Conservation (phyloP, 1,140 invertebrate species). For the Pseudachorutes palmiensis region DNA sequence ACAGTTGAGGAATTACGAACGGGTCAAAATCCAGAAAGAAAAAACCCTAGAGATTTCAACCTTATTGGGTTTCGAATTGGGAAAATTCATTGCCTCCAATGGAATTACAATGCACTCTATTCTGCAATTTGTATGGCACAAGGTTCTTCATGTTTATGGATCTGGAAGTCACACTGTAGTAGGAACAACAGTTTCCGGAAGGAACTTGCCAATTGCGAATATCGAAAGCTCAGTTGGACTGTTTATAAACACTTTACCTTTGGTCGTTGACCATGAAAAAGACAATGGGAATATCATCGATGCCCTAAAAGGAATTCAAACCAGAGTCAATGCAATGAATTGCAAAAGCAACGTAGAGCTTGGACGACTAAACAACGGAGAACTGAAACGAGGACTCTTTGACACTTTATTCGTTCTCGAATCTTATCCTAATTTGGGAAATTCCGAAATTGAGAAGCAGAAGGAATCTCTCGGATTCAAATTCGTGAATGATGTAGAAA, state of each 20-base stretch:
- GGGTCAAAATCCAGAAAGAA: neutral
- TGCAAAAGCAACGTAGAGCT: neutral
- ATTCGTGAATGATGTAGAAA: no score
- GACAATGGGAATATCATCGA: neutral
- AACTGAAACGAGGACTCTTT: constrained; percentile 9
- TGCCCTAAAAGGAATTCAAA: neutral
- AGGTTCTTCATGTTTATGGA: constrained; percentile 10
- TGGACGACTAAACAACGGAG: neutral
- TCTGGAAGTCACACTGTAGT: constrained; percentile 11
- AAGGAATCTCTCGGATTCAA: neutral
- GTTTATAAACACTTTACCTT: constrained; percentile 18
- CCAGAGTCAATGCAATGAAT: neutral
- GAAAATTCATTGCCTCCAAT: neutral
- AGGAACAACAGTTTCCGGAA: constrained; percentile 16
- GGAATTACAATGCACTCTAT: constrained; percentile 14
- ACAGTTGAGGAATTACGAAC: neutral
- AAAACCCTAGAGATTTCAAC: neutral
- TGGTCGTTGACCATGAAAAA: constrained; percentile 10
- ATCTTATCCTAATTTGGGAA: neutral
- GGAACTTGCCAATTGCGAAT: constrained; percentile 1
- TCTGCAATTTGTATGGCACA: constrained; percentile 18
- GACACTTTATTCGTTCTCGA: constrained; percentile 14
- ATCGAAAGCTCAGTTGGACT: constrained; percentile 12
- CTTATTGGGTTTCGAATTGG: neutral
- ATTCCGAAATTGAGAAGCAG: neutral